Evolutionary conservation across 1,140 invertebrate species (phyloP).

Genomic region (Caenorhabditis briggsae): DNA sequence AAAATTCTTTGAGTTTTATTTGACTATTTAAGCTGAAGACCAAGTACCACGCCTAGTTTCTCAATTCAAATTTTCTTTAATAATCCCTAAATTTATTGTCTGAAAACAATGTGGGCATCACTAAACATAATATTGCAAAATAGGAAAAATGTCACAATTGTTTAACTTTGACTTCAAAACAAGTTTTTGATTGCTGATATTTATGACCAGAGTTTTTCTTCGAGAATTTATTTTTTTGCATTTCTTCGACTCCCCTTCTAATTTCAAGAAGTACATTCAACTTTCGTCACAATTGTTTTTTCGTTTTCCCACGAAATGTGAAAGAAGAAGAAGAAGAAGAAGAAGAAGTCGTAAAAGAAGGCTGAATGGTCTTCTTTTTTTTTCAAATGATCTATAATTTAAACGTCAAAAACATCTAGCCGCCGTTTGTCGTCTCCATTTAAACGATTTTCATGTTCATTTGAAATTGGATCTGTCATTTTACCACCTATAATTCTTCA

Average conservation of each 20-base stretch:
- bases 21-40: not conserved
- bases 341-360: not conserved
- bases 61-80: not conserved
- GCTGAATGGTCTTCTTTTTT: not conserved
- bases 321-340: no score
- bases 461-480: not conserved
- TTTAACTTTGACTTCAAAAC: slow-evolving; percentile 40
- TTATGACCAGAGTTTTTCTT: not conserved
- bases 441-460: not conserved
- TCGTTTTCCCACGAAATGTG: not conserved
- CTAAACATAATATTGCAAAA: not conserved
- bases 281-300: slow-evolving; percentile 27
- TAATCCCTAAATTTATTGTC: not conserved
- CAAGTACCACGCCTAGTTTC: not conserved
- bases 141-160: slow-evolving; percentile 4
- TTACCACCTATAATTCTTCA: not conserved
- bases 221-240: not conserved
- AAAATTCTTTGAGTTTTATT: no score
- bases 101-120: slow-evolving; percentile 11
- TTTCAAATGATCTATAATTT: slow-evolving; percentile 35
- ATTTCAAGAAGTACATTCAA: not conserved
- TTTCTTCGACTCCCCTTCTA: not conserved
- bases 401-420: slow-evolving; percentile 1
- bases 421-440: not conserved
- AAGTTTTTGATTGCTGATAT: slow-evolving; percentile 45